These are phyloP conservation scores for Orchesellides sinensis DNA, from an alignment of 2,888 invertebrate species.

Conservation along the genomic window DNA sequence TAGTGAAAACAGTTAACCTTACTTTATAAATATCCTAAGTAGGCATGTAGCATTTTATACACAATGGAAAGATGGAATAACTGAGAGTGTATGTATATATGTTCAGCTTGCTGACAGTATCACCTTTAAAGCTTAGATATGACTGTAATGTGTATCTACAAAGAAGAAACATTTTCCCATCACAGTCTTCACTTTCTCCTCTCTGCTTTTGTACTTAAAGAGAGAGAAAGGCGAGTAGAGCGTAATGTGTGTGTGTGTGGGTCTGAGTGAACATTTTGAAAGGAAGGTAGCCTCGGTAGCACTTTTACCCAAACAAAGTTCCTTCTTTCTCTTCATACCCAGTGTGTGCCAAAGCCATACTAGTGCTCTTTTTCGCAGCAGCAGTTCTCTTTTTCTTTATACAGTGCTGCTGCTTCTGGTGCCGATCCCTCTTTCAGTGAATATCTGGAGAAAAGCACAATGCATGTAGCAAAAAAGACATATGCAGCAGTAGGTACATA, in stretches of 20 bases:
- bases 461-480: neutral
- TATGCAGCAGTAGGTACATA: too few species aligned
- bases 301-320: slow-evolving; percentile 20
- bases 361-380: neutral
- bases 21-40: too few species aligned
- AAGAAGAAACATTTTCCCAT: too few species aligned
- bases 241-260: too few species aligned
- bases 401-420: neutral
- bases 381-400: neutral
- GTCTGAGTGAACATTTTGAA: neutral
- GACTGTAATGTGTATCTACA: too few species aligned
- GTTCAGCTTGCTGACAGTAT: neutral
- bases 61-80: neutral
- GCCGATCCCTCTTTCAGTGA: neutral
- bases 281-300: slow-evolving; percentile 18
- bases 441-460: neutral
- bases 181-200: too few species aligned
- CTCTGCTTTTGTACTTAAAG: too few species aligned
- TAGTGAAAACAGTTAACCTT: neutral
- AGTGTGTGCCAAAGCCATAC: too few species aligned
- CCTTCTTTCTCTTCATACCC: neutral
- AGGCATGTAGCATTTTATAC: neutral
- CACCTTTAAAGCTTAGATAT: too few species aligned
- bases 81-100: neutral
- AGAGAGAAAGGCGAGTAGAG: neutral